These are phyloP conservation scores for Ephialtes manifestator DNA, from an alignment of 2,888 invertebrate genomes.

Conservation along the genomic window DNA sequence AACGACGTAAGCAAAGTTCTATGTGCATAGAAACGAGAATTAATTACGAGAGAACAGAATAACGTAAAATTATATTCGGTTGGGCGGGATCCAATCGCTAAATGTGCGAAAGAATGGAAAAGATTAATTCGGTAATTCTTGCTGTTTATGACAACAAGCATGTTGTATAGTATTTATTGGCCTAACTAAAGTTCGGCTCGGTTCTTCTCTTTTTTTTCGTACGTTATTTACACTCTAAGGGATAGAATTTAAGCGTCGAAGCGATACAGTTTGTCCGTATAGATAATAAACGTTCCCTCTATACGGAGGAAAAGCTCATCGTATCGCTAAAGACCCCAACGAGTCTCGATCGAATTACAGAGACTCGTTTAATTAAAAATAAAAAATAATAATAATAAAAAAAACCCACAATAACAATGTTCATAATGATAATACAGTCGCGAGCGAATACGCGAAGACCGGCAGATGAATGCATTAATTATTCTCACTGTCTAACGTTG, in stretches of 20 bases:
- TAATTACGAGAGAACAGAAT: slow-evolving; percentile 22
- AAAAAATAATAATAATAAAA: background rate
- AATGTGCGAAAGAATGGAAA: slow-evolving; percentile 44
- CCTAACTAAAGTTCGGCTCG: slow-evolving; percentile 73
- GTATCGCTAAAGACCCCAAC: slow-evolving; percentile 23
- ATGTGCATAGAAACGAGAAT: slow-evolving; percentile 24
- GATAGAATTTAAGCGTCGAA: slow-evolving; percentile 25
- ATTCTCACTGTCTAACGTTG: slow-evolving; percentile 64
- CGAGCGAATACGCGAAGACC: slow-evolving; percentile 52
- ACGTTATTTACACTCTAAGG: slow-evolving; percentile 76
- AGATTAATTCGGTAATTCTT: slow-evolving; percentile 59
- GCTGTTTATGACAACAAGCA: slow-evolving; percentile 52
- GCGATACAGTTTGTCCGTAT: slow-evolving; percentile 49
- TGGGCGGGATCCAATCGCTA: slow-evolving; percentile 83
- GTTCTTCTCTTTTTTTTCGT: slow-evolving; percentile 66
- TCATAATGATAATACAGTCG: slow-evolving; percentile 29
- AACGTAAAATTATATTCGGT: slow-evolving; percentile 70
- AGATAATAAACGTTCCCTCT: slow-evolving; percentile 34
- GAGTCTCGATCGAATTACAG: slow-evolving; percentile 46
- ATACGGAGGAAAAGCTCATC: slow-evolving; percentile 1
- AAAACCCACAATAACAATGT: slow-evolving; percentile 32
- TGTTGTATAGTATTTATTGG: slow-evolving; percentile 84
- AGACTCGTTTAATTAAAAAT: slow-evolving; percentile 5
- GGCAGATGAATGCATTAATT: slow-evolving; percentile 44
- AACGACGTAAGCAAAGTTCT: slow-evolving; percentile 30